These are phyloP conservation scores for Crotalus helleri DNA, from an alignment of 2,113 vertebrate species.

Conservation along the genomic window DNA sequence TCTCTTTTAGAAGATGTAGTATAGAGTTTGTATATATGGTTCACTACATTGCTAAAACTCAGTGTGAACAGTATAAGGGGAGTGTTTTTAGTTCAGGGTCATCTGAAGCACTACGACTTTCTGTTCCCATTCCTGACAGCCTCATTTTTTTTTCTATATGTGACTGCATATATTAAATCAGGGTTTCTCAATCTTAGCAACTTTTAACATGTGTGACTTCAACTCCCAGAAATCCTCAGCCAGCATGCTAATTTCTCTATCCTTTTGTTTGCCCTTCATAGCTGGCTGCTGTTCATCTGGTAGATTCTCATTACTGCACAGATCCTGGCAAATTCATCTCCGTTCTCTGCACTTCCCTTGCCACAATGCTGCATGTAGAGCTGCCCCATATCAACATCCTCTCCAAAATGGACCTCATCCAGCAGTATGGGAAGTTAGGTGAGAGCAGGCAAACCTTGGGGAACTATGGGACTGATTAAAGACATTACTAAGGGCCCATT, in stretches of 20 bases:
- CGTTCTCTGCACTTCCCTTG: constrained; percentile 90
- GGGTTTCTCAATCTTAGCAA: neutral
- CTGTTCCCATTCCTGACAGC: neutral
- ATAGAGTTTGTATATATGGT: neutral
- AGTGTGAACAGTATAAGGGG: neutral
- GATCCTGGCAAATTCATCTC: constrained; percentile 98
- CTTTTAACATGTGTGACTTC: neutral
- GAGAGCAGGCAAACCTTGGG: constrained; percentile 27
- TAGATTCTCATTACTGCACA: constrained; percentile 97
- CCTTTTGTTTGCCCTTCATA: constrained; percentile 48
- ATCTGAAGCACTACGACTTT: neutral
- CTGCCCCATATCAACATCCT: constrained; percentile 94
- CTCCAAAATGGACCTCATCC: constrained; percentile 97
- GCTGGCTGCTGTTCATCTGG: constrained; percentile 91
- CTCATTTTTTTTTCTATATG: neutral
- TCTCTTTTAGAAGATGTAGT: neutral
- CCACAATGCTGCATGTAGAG: constrained; percentile 95
- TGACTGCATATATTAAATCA: neutral
- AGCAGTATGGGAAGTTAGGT: constrained; percentile 95
- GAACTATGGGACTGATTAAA: too few relatives aligned
- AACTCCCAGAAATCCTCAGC: neutral
- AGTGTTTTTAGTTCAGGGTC: neutral
- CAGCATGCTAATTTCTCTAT: neutral
- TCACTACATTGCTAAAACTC: neutral
- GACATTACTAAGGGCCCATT: neutral